phyloP scores from a whole-genome alignment of 2,113 vertebrate species.

The Eupsittula cactorum region DNA sequence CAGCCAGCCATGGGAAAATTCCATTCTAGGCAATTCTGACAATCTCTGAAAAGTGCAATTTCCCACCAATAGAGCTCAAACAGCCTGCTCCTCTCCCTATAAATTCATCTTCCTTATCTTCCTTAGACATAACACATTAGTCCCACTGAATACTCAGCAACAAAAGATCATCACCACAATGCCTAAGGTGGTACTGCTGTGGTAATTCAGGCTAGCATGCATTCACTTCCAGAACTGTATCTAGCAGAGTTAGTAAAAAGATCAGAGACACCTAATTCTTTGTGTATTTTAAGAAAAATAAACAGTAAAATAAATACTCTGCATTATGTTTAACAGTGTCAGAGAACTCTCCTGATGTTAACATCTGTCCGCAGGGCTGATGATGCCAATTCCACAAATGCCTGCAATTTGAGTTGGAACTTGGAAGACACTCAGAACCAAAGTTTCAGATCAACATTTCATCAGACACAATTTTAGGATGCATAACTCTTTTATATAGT shows the following conservation, averaged over 20 bases:
- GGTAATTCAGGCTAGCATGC: not conserved
- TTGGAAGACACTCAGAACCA: slow-evolving; percentile 1
- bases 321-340: not conserved
- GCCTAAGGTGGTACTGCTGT: not conserved
- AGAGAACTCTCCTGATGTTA: slow-evolving; percentile 2
- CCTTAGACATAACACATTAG: not conserved
- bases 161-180: not conserved
- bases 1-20: not conserved
- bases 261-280: not conserved
- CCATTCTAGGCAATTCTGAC: not conserved
- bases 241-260: not conserved
- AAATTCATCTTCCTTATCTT: not conserved
- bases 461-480: slow-evolving; percentile 30
- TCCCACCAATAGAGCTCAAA: not conserved
- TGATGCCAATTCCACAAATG: slow-evolving; percentile 25
- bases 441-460: slow-evolving; percentile 26
- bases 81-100: not conserved
- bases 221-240: not conserved
- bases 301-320: not conserved
- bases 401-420: slow-evolving; percentile 48
- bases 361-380: slow-evolving; percentile 27
- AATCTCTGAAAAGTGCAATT: not conserved
- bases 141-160: not conserved
- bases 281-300: not conserved
- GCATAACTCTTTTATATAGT: slow-evolving; percentile 16